These are phyloP conservation scores for Xestia rhomboidea DNA, from an alignment of 2,888 invertebrate genomes.

Conservation along the genomic window DNA sequence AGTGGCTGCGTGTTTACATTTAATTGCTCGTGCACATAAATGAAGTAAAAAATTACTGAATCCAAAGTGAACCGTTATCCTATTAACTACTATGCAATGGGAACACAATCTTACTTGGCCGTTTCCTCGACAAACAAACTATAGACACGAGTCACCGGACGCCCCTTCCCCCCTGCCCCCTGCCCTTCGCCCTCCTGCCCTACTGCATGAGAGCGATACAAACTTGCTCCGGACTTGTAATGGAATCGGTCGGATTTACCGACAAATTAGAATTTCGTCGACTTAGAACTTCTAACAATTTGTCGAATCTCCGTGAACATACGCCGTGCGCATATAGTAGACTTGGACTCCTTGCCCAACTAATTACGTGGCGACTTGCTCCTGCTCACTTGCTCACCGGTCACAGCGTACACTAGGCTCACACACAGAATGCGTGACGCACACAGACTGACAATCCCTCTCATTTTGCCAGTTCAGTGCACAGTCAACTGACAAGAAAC, in stretches of 20 bases:
- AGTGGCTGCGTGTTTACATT: background rate
- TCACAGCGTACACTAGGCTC: background rate
- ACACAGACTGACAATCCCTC: background rate
- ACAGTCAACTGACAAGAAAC: background rate
- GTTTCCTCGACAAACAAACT: background rate
- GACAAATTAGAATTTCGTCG: constrained; percentile 7
- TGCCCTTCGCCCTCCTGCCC: background rate
- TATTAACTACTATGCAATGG: background rate
- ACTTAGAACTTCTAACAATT: constrained; percentile 1
- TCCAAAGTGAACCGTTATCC: background rate
- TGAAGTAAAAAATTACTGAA: background rate
- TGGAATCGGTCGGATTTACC: constrained; percentile 1
- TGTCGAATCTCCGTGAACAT: background rate
- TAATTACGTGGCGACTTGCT: background rate
- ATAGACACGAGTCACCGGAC: background rate
- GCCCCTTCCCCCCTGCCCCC: background rate
- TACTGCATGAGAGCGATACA: background rate
- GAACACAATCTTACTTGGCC: background rate
- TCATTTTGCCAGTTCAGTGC: background rate
- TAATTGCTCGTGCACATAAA: background rate
- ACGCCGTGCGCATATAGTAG: background rate
- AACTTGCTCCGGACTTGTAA: background rate
- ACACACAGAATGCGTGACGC: background rate
- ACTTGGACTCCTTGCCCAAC: background rate
- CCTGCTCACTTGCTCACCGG: background rate